Percentiles rank a stretch among this genome's conserved stretches.
Conservation (phyloP, 2,113 vertebrate genomes). For the Tetrao urogallus region DNA sequence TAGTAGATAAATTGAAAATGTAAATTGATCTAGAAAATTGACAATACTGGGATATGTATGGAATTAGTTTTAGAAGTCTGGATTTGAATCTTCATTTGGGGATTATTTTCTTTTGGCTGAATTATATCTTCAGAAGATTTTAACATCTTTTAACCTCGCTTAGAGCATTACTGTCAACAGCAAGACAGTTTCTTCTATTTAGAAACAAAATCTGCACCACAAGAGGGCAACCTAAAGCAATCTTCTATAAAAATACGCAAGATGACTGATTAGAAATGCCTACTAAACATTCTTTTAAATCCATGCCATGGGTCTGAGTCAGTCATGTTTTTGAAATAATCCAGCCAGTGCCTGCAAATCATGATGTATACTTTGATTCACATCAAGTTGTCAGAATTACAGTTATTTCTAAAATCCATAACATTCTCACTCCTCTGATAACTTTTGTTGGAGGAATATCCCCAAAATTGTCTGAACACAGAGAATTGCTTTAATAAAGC, state of each 20-base stretch:
- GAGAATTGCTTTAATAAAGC: background rate
- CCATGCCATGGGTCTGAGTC: background rate
- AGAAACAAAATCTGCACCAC: background rate
- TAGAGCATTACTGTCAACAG: background rate
- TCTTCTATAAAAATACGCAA: background rate
- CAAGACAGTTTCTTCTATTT: background rate
- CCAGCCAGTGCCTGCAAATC: background rate
- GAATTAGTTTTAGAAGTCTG: background rate
- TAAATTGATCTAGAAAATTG: background rate
- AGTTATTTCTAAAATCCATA: background rate
- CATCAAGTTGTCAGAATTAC: background rate
- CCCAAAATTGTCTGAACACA: background rate
- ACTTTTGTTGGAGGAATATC: background rate
- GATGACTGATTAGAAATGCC: slow-evolving; percentile 8
- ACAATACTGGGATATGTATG: background rate
- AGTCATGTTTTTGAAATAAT: slow-evolving; percentile 43
- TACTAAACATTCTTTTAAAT: slow-evolving; percentile 12
- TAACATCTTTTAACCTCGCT: background rate
- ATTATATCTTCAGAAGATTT: background rate
- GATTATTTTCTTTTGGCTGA: background rate
- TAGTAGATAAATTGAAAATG: background rate
- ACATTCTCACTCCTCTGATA: background rate
- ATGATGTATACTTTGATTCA: background rate
- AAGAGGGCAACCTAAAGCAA: slow-evolving; percentile 73
- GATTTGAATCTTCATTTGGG: background rate